Base-by-base conservation (phyloP, 2,113 vertebrate genomes). In the Mormoops blainvillei region DNA sequence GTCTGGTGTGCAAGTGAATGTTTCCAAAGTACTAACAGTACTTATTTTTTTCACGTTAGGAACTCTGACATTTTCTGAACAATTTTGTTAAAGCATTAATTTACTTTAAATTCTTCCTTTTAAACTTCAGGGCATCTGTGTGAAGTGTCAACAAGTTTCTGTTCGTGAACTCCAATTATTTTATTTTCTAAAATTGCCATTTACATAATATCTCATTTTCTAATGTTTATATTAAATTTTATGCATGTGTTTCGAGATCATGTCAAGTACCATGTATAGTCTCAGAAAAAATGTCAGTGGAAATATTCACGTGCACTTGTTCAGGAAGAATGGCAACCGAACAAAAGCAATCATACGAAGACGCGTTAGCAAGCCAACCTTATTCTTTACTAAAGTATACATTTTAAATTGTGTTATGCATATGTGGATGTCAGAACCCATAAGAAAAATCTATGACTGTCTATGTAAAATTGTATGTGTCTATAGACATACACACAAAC, bases 21-120 rank as follows among this genome's bases (percentile, higher is more conserved):
- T 71, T 97, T 91, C 48, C 52, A 85, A 97, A 93, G 77, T 84
- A 80, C 54, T 67, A 8, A 58, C 88, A 95, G 28, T 80, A 96
- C 95, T 78, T 95, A 52, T 63, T 94, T 92, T 96, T 85, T 78
- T 78, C 50, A 36, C 50, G 63, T 74, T 95, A 48, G 67, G 13
- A 38, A 45, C 41, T 56, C 81, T 94, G 87, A 63, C 67, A 70
- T 43, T 95, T 97, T 97, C 52, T 33, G 26, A 91, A 33, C 12
- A 0, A 74, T 95, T 82, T 71, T 84, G 52, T 95, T 96, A 94
- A 76, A 94, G n/a, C 38, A 19, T 70, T 96, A 95, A 96, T 96
- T 97, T 96, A 78, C 80, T 92, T 92, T 87, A 68, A 94, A 38
- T 56, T 4, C 58, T 5, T 87, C 41, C 31, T 82, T 77, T 94